Base-by-base conservation (phyloP, 2,113 vertebrate species). In the Grammomys surdaster region DNA sequence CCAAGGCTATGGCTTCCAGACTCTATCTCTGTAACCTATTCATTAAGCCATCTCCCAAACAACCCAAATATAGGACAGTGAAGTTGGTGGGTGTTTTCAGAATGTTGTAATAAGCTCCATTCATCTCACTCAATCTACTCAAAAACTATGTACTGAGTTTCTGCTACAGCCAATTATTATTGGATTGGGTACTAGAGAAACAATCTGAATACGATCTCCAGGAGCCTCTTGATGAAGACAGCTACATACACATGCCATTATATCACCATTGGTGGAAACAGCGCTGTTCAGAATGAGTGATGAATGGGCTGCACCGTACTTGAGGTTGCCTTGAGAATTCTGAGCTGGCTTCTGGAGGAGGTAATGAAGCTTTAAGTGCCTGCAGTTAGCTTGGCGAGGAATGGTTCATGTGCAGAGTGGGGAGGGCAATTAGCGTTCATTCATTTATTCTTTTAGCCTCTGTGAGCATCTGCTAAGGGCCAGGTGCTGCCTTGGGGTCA, bases 61-160 rank as follows among this genome's bases (percentile, higher is more conserved):
- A 91, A 88, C 67, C 46, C 75, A 20, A 60, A 51, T 67, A 73
- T 48, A 46, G 51, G 43, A n/a, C 88, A 43, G 33, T 46, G 88
- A 96, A 80, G 9, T 80, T 72, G 16, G 43, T 46, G 82, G 28
- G 17, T 92, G 4, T 88, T n/a, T 19, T 95, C 72, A 51, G 93
- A 70, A 54, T 91, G 36, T 92, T 94, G 93, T 43, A 58, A 46
- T 91, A 88, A 86, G 80, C 51, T 73, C 72, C 31, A 60, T 73
- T 88, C 11, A 26, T 92, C 96, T 96, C 11, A 12, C 31, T 89
- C 43, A 43, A n/a, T 88, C 82, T 13, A 73, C 75, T 67, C 40
- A 67, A 87, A 60, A 78, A 70, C 40, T 51, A 67, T 46, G 8
- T 58, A n/a, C 24, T 5, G 7, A 93, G 80, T 58, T 46, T 92